phyloP scores from a whole-genome alignment of 2,797 vertebrate genomes.

The Dermochelys coriacea region DNA sequence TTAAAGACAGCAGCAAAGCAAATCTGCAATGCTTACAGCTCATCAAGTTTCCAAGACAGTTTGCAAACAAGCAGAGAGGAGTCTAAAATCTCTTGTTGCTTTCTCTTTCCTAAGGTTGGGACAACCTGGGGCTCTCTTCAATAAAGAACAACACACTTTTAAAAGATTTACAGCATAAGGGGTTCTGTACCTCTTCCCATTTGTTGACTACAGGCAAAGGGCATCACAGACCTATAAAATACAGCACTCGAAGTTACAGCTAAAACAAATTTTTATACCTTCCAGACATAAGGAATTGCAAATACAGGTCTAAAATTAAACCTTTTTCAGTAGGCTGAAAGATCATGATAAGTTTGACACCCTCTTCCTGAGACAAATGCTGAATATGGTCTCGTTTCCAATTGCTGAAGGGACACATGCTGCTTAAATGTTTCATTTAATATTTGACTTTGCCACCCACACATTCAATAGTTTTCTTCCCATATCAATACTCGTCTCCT shows the following conservation, averaged over 20 bases:
- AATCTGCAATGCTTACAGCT: constrained; percentile 22
- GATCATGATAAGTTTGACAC: neutral
- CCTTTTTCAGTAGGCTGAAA: neutral
- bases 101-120: neutral
- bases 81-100: neutral
- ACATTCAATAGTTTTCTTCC: neutral
- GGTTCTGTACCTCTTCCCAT: constrained; percentile 46
- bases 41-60: constrained; percentile 7
- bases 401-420: no score
- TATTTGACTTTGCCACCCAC: neutral
- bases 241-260: constrained; percentile 25
- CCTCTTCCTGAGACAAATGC: neutral
- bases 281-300: neutral
- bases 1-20: constrained; percentile 26
- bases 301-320: constrained; percentile 19
- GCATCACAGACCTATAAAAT: neutral
- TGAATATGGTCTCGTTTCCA: neutral
- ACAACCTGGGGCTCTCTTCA: constrained; percentile 7
- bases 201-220: constrained; percentile 29
- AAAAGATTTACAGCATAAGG: neutral
- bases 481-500: neutral
- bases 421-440: neutral
- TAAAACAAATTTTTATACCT: neutral
- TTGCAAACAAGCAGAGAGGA: neutral
- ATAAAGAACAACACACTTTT: neutral